Evolutionary conservation across 2,888 invertebrate species (phyloP), one percentile per base, ranked within the genome.

Genomic region (Gonocerus acuteangulatus): DNA sequence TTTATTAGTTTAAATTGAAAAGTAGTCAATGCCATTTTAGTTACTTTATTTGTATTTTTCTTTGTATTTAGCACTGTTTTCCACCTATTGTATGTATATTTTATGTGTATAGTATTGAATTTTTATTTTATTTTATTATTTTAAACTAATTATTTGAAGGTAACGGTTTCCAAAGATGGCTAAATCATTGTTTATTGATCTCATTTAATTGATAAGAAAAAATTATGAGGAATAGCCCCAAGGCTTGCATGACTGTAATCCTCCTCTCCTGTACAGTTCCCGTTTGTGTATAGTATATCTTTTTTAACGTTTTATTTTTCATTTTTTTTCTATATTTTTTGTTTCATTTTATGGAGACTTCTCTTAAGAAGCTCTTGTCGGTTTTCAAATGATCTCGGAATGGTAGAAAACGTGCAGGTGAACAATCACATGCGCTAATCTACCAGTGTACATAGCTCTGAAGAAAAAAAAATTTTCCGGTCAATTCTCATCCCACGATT

Each of bases 341-440:
- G 45, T 60, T 54, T 57, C 51, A 47, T 63, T 64, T 63, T 60
- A 61, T 63, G 49, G 60, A 64, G 63, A 65, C 62, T 64, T 63
- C 52, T 62, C 63, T 62, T 51, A 44, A 48, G 67, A 62, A 65
- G 62, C 68, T 68, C 67, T 64, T 62, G 57, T 67, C 59, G 62
- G 68, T 67, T 68, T 69, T 69, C 69, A 66, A 65, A 68, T 69
- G 69, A 69, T 69, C 69, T 69, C 69, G 59, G 63, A 65, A 63
- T 65, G 67, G 62, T 66, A 65, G 65, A 59, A 45, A 48, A 34
- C 44, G 51, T 58, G 52, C 47, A 59, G 44, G 34, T 57, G 21
- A 47, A 47, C 23, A 45, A 45, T 44, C 48, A 63, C 49, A 49
- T 42, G 52, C 52, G 42, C 59, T 48, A n/a, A 47, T 62, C 61